Percentiles rank a stretch among this genome's conserved stretches.
phyloP scores from a whole-genome alignment of 2,113 vertebrate genomes.

The Orientallactaga bullata region DNA sequence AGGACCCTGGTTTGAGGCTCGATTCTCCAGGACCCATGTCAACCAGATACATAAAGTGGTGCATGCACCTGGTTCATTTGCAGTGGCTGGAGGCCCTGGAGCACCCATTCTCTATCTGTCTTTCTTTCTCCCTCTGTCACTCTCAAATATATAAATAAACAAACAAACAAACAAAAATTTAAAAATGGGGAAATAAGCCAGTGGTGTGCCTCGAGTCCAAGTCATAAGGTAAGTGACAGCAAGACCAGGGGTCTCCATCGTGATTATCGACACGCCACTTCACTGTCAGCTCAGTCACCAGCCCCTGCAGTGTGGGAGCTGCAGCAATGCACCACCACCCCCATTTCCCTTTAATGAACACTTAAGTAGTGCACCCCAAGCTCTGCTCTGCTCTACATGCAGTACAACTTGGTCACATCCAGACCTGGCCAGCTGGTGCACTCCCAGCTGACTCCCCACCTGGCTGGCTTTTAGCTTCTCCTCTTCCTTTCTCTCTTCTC shows the following conservation, averaged over 20 bases:
- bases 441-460: slow-evolving; percentile 73
- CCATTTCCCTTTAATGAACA: neutral
- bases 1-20: too few species aligned
- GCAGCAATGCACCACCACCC: neutral
- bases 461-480: slow-evolving; percentile 88
- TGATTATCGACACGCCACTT: neutral
- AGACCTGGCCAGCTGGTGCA: neutral
- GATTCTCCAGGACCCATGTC: too few species aligned
- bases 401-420: neutral
- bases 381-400: neutral
- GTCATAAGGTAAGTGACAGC: neutral
- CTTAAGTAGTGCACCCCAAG: neutral
- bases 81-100: too few species aligned
- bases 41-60: too few species aligned
- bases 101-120: too few species aligned
- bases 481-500: slow-evolving; percentile 90
- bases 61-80: too few species aligned
- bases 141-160: too few species aligned
- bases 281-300: neutral
- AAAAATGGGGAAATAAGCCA: too few species aligned
- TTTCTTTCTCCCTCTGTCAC: too few species aligned
- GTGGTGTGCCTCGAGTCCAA: neutral
- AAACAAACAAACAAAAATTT: too few species aligned
- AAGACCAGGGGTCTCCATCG: neutral
- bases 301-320: neutral